Conservation (phyloP, 1,140 invertebrate genomes). For the Drosophila pruinosa region DNA sequence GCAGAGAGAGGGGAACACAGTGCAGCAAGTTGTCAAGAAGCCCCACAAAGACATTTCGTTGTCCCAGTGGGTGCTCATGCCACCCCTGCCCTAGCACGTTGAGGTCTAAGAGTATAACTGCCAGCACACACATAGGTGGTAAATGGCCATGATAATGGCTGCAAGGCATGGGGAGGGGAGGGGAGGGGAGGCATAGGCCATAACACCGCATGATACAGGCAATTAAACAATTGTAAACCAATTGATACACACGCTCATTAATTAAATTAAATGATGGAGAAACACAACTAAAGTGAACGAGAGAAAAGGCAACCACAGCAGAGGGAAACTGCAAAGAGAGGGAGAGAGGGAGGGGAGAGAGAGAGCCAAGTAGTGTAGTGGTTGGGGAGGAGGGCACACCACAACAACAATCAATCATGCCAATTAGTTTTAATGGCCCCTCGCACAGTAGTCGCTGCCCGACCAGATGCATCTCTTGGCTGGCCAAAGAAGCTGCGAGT, state of each 20-base stretch:
- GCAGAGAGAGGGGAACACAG: not conserved
- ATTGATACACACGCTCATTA: constrained; percentile 69
- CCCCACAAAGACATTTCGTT: constrained; percentile 25
- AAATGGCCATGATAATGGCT: constrained; percentile 11
- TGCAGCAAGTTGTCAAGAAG: constrained; percentile 23
- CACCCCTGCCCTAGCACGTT: not conserved
- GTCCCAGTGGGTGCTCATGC: constrained; percentile 22
- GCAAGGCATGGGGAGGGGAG: not conserved
- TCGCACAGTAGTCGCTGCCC: constrained; percentile 42
- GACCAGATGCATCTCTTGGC: constrained; percentile 22
- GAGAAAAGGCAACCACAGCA: constrained; percentile 39
- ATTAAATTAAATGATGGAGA: constrained; percentile 66
- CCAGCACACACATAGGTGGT: constrained; percentile 15
- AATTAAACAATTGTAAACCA: constrained; percentile 70
- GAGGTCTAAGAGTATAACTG: not conserved
- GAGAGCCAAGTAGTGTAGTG: not conserved
- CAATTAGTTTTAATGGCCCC: constrained; percentile 61
- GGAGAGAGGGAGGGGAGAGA: not conserved
- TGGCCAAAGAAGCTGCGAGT: constrained; percentile 17
- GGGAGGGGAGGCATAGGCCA: constrained; percentile 12
- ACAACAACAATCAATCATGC: constrained; percentile 60
- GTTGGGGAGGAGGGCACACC: not conserved
- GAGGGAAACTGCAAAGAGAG: too few species aligned
- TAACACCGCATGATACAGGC: constrained; percentile 60
- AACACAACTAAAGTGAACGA: constrained; percentile 38